phyloP scores from a whole-genome alignment of 1,140 invertebrate genomes.

The Trachymyrmex cornetzi region DNA sequence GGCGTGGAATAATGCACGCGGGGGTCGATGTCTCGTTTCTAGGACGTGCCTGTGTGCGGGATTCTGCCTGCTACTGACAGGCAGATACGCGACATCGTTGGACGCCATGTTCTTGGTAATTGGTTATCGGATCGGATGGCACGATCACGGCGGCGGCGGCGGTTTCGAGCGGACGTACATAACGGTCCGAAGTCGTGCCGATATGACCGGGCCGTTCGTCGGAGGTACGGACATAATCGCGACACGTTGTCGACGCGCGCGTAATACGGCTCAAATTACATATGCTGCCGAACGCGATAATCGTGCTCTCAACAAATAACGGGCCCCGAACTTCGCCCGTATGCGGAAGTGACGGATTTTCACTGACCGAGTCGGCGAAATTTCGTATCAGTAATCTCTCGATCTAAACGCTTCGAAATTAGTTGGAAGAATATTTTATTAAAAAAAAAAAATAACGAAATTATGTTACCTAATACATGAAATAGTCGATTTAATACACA shows the following conservation, averaged over 20 bases:
- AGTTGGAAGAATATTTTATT: neutral
- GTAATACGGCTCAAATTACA: slow-evolving; percentile 78
- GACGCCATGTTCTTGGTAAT: slow-evolving; percentile 78
- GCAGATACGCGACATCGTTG: slow-evolving; percentile 70
- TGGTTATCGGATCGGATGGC: slow-evolving; percentile 77
- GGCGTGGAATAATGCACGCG: slow-evolving; percentile 32
- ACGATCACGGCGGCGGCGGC: slow-evolving; percentile 59
- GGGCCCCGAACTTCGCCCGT: slow-evolving; percentile 35
- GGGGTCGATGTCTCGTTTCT: slow-evolving; percentile 56
- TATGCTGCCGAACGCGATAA: slow-evolving; percentile 73
- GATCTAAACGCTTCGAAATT: neutral
- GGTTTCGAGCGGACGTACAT: slow-evolving; percentile 44
- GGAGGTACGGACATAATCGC: slow-evolving; percentile 74
- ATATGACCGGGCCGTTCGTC: slow-evolving; percentile 63
- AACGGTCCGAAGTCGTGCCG: slow-evolving; percentile 37
- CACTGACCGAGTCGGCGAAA: neutral
- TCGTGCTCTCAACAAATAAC: slow-evolving; percentile 75
- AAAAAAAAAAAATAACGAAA: neutral
- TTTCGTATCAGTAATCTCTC: neutral
- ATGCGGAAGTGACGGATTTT: neutral
- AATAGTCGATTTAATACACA: neutral
- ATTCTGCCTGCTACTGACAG: slow-evolving; percentile 16
- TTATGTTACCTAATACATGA: neutral
- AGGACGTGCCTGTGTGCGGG: slow-evolving; percentile 38
- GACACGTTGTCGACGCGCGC: slow-evolving; percentile 77